A percentile compares a stretch with the other conserved stretches of the same genome.
phyloP scores from a whole-genome alignment of 2,888 invertebrate species.

The Himalopsyche japonica region DNA sequence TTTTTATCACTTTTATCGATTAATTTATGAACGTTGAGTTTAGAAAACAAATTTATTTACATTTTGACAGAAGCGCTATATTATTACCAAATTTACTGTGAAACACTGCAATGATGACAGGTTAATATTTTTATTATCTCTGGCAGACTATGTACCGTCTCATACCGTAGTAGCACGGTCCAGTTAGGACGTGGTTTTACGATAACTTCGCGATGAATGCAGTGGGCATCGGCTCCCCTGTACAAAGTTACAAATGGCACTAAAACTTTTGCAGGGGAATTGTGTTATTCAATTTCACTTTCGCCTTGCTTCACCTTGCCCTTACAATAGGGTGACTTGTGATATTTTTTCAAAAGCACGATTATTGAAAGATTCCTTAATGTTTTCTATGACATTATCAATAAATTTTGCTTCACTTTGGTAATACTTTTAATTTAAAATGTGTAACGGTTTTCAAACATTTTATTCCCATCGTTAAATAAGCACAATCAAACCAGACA shows the following conservation, averaged over 20 bases:
- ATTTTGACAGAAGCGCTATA: too few relatives aligned
- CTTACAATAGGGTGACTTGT: neutral
- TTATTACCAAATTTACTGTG: too few relatives aligned
- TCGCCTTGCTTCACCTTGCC: neutral
- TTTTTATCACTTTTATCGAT: too few relatives aligned
- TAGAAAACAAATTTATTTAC: too few relatives aligned
- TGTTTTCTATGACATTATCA: neutral
- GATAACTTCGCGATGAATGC: neutral
- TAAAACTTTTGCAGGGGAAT: neutral
- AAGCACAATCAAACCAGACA: too few relatives aligned
- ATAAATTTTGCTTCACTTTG: neutral
- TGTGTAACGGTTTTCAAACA: too few relatives aligned
- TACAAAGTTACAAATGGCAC: neutral
- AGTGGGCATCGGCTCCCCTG: neutral
- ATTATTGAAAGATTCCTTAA: neutral
- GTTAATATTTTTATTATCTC: neutral
- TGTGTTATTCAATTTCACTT: neutral
- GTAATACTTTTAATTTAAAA: too few relatives aligned
- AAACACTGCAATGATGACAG: too few relatives aligned
- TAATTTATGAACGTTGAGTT: too few relatives aligned
- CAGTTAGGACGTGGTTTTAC: neutral
- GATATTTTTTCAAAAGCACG: neutral
- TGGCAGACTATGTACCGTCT: too few relatives aligned
- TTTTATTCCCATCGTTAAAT: too few relatives aligned
- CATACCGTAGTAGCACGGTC: neutral